Percentiles rank a stretch among this genome's conserved stretches.
phyloP scores from a whole-genome alignment of 2,113 vertebrate species.

The Calonectris borealis region DNA sequence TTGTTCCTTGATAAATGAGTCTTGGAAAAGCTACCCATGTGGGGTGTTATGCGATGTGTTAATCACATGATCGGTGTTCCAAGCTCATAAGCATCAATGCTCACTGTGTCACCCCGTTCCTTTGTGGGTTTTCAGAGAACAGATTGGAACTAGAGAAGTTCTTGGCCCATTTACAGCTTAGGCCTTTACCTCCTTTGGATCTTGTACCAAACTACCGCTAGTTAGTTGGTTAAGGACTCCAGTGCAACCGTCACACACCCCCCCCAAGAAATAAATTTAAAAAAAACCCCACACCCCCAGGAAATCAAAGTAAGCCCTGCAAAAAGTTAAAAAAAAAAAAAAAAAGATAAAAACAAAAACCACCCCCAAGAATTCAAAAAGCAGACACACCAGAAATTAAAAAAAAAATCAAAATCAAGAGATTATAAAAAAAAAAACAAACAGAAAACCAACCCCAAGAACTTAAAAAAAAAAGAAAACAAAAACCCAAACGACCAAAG shows the following conservation, averaged over 20 bases:
- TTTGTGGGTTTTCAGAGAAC: too few relatives aligned
- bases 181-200: not conserved
- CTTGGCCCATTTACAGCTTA: not conserved
- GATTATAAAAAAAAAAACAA: not conserved
- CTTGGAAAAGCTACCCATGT: not conserved
- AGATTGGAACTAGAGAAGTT: not conserved
- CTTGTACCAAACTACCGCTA: too few relatives aligned
- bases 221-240: not conserved
- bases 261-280: not conserved
- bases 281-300: too few relatives aligned
- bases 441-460: not conserved
- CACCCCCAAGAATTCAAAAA: not conserved
- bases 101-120: not conserved
- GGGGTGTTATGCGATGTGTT: too few relatives aligned
- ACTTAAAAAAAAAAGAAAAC: too few relatives aligned
- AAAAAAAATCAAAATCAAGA: not conserved
- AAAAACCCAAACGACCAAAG: not conserved
- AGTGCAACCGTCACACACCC: accelerated
- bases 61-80: accelerated
- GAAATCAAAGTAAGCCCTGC: not conserved
- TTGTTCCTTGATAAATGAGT: not conserved
- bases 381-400: too few relatives aligned
- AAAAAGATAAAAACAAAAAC: not conserved
- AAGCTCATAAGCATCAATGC: accelerated
- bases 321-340: not conserved